Evolutionary conservation across 2,113 vertebrate species (phyloP).

Genomic region (Monarcha castaneiventris): DNA sequence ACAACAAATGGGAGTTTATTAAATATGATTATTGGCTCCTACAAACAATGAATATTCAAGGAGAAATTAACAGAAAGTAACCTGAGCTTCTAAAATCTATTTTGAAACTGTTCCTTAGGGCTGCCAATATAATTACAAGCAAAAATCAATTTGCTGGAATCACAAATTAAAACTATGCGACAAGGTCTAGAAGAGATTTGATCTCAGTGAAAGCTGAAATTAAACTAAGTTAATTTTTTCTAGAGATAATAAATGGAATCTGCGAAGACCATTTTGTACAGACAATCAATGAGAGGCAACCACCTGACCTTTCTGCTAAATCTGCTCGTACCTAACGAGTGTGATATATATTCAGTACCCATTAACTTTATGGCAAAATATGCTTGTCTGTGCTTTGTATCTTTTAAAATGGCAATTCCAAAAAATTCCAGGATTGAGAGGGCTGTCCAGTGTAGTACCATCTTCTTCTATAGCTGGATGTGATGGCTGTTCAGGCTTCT

Average conservation of each 20-base stretch:
- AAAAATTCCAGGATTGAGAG: not conserved
- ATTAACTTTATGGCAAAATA: not conserved
- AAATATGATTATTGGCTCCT: not conserved
- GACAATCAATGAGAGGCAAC: not conserved
- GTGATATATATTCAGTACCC: not conserved
- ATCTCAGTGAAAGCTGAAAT: slow-evolving; percentile 13
- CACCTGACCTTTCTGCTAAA: not conserved
- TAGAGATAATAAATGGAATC: not conserved
- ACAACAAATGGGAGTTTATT: not conserved
- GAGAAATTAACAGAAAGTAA: not conserved
- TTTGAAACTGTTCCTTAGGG: not conserved
- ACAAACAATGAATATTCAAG: not conserved
- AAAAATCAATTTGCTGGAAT: slow-evolving; percentile 1
- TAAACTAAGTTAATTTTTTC: not conserved
- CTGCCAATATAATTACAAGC: not conserved
- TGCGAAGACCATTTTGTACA: not conserved
- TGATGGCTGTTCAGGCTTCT: not conserved
- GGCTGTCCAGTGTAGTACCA: fast-evolving
- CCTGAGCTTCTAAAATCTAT: not conserved
- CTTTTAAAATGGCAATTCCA: not conserved
- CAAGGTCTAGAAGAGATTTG: not conserved
- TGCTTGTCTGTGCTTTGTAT: not conserved
- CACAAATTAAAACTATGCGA: not conserved
- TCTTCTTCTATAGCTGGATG: not conserved
- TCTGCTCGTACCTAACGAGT: not conserved